These are phyloP conservation scores for Micropoecilia bifurca DNA, from an alignment of 2,797 vertebrate genomes.

Conservation along the genomic window DNA sequence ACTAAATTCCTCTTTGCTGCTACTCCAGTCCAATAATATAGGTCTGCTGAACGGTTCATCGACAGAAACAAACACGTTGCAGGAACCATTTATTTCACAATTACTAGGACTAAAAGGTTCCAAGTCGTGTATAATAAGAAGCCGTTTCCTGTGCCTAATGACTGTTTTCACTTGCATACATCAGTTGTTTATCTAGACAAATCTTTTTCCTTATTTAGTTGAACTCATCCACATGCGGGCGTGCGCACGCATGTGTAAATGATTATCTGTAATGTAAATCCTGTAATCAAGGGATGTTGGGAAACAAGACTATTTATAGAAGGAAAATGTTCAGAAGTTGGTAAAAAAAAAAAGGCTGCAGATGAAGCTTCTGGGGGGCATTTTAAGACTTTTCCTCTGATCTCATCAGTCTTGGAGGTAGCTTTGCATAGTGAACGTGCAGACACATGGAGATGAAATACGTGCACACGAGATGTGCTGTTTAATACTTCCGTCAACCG, in stretches of 20 bases:
- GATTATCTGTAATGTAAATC: not conserved
- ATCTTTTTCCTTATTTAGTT: not conserved
- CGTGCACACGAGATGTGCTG: not conserved
- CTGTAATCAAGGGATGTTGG: not conserved
- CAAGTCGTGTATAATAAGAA: not conserved
- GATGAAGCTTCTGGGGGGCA: constrained; percentile 35
- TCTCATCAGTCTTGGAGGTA: constrained; percentile 5
- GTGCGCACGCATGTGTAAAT: not conserved
- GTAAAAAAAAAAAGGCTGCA: not conserved
- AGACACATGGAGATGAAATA: constrained; percentile 5
- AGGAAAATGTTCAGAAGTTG: not conserved
- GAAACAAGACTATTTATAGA: not conserved
- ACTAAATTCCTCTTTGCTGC: not conserved
- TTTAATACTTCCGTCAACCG: constrained; percentile 29
- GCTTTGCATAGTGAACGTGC: constrained; percentile 27
- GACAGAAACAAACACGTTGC: not conserved
- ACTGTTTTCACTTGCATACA: not conserved
- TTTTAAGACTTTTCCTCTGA: constrained; percentile 36
- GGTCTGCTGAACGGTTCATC: not conserved
- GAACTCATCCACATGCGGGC: not conserved
- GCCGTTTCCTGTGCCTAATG: not conserved
- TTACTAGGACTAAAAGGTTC: not conserved
- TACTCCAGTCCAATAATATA: not conserved
- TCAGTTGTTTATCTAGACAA: not conserved
- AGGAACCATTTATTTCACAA: not conserved